Evolutionary conservation across 1,140 invertebrate genomes (phyloP), one percentile per base, ranked within the genome.

Genomic region (Drosophila rufa): DNA sequence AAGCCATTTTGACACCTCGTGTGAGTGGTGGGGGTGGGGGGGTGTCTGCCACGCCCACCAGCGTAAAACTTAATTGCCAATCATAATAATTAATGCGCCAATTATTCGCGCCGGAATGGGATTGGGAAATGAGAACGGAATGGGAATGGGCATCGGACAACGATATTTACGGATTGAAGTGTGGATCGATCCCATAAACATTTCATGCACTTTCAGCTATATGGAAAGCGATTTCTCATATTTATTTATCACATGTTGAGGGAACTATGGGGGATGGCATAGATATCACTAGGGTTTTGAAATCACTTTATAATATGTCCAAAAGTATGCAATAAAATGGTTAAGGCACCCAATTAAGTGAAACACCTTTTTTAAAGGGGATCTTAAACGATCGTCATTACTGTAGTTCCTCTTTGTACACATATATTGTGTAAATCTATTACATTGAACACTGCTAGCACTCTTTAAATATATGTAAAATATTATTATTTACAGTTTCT

Each of bases 71-170:
- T 51, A 73, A 73, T 73, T 73, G 67, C 27, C 67, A 73, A 73
- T 73, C 38, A 73, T 73, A 73, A 71, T 73, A 50, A 60, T 73
- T 43, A 71, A 73, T 73, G 43, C 45, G 36, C 27, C 33, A 38
- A 71, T 58, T 70, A 70, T 69, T 40, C 22, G 46, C 42, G 6
- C 27, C 12, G 30, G 33, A 67, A 62, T 43, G 25, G 46, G 19
- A 69, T 56, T 33, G 51, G 66, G 27, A 59, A 43, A 42, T 70
- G 12, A 5, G 36, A 30, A 22, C 19, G 4, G 5, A 42, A 50
- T 30, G 66, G n/a, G 8, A 59, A 14, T 5, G 45, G 19, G n/a
- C 22, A 51, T 50, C 67, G 38, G 66, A 45, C 12, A 45, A 15
- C 40, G 6, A 67, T 67, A 40, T 62, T 62, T 53, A 62, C 25